These are phyloP conservation scores for Diaphora mendica DNA, from an alignment of 2,888 invertebrate genomes.

Conservation along the genomic window DNA sequence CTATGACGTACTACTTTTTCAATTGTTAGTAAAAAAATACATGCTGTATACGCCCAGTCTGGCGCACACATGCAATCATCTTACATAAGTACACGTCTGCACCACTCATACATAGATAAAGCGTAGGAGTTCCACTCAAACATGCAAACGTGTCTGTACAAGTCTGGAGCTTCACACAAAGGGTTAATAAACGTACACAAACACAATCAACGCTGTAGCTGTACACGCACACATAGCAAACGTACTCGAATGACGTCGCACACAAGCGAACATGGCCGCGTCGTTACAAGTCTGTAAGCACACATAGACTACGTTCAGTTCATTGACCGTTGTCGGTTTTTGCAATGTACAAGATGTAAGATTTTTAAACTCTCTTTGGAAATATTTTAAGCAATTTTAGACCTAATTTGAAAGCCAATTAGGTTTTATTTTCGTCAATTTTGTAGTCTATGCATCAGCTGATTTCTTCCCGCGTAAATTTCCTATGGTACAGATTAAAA, in stretches of 20 bases:
- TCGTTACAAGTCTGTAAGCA: constrained; percentile 32
- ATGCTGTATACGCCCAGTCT: constrained; percentile 34
- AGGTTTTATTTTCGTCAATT: constrained; percentile 15
- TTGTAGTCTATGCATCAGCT: constrained; percentile 16
- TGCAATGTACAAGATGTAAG: constrained; percentile 55
- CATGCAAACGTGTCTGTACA: constrained; percentile 34
- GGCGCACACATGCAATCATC: constrained; percentile 35
- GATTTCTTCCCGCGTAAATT: constrained; percentile 21
- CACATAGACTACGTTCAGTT: constrained; percentile 50
- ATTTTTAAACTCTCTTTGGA: constrained; percentile 40
- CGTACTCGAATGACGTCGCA: constrained; percentile 25
- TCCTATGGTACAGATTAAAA: constrained; percentile 1
- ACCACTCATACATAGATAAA: constrained; percentile 29
- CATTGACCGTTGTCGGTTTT: constrained; percentile 66
- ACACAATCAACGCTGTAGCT: constrained; percentile 7
- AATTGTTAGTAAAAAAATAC: constrained; percentile 23
- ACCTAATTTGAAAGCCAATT: constrained; percentile 12
- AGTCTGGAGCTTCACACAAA: constrained; percentile 44
- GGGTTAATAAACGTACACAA: constrained; percentile 34
- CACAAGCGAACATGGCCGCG: constrained; percentile 19
- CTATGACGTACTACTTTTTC: constrained; percentile 13
- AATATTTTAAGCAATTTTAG: constrained; percentile 23
- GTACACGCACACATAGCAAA: constrained; percentile 22
- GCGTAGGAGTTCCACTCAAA: constrained; percentile 38
- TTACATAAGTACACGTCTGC: constrained; percentile 28